Percentiles rank a stretch among this genome's conserved stretches.
Evolutionary conservation across 2,888 invertebrate species (phyloP).

Genomic region (Ischnus inquisitorius): DNA sequence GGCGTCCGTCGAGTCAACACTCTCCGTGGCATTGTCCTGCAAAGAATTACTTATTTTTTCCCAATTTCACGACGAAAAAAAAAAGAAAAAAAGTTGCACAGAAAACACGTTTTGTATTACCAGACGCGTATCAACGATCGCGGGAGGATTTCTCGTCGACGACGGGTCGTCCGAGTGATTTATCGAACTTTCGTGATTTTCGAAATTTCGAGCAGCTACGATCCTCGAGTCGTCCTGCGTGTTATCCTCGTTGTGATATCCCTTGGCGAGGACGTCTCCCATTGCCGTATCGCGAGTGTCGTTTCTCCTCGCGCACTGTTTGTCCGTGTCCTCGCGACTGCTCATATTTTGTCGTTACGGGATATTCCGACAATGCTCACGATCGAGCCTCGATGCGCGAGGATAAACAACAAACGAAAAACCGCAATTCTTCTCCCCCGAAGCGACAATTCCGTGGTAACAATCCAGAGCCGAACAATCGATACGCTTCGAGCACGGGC

Average conservation of each 20-base stretch:
- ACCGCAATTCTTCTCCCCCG: too few species aligned
- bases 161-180: conserved; percentile 69
- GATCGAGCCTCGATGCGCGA: conserved; percentile 35
- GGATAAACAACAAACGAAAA: too few species aligned
- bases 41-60: too few species aligned
- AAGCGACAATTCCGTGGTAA: conserved; percentile 45
- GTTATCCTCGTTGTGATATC: conserved; percentile 74
- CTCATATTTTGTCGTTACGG: conserved; percentile 75
- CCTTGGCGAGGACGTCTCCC: conserved; percentile 84
- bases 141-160: conserved; percentile 67
- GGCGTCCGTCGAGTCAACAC: conserved; percentile 16
- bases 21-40: conserved; percentile 20
- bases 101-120: conserved; percentile 41
- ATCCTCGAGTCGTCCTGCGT: conserved; percentile 65
- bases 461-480: conserved; percentile 61
- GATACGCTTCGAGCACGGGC: conserved; percentile 59
- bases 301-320: conserved; percentile 76
- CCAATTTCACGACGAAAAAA: too few species aligned
- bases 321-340: conserved; percentile 76
- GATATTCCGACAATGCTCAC: conserved; percentile 8
- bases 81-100: conserved; percentile 16
- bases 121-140: conserved; percentile 63
- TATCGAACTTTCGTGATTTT: conserved; percentile 68
- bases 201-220: conserved; percentile 54
- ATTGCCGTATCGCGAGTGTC: conserved; percentile 79